A percentile compares a stretch with the other conserved stretches of the same genome.
Conservation (phyloP, 1,140 invertebrate species). For the Mya arenaria region DNA sequence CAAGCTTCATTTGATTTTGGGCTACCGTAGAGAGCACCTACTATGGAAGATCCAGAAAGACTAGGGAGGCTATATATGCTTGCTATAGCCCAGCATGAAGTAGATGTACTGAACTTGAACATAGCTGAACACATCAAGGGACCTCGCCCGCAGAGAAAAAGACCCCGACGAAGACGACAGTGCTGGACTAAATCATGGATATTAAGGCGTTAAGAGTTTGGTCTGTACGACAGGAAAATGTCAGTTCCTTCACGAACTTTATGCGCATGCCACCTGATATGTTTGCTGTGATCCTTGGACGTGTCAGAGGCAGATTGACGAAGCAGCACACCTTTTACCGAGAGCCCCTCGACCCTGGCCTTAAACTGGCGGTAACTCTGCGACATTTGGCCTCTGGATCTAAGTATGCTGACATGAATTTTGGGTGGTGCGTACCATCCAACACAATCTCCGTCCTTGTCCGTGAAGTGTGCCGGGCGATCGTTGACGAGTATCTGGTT, state of each 20-base stretch:
- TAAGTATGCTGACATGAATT: conserved; percentile 51
- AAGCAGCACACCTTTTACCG: conserved; percentile 56
- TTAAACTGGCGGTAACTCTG: conserved; percentile 53
- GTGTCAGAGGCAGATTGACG: conserved; percentile 43
- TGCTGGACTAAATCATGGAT: conserved; percentile 43
- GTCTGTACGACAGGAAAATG: conserved; percentile 32
- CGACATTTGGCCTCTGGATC: conserved; percentile 48
- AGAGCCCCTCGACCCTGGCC: conserved; percentile 38
- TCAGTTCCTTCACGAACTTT: conserved; percentile 35
- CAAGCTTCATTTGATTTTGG: conserved; percentile 30
- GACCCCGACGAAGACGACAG: conserved; percentile 41
- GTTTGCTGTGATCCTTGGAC: conserved; percentile 36
- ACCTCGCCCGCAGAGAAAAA: conserved; percentile 35
- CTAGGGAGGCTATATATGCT: conserved; percentile 33
- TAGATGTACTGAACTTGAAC: conserved; percentile 44
- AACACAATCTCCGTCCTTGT: conserved; percentile 36
- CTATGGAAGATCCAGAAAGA: conserved; percentile 41
- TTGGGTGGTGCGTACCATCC: conserved; percentile 30
- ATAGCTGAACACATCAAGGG: conserved; percentile 42
- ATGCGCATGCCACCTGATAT: conserved; percentile 42
- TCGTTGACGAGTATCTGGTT: conserved; percentile 50
- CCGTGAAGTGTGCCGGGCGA: conserved; percentile 52
- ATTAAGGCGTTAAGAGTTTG: conserved; percentile 34
- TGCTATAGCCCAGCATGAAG: conserved; percentile 33
- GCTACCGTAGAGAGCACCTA: conserved; percentile 38